Conservation (phyloP, 2,113 vertebrate species). For the Tachycineta bicolor region DNA sequence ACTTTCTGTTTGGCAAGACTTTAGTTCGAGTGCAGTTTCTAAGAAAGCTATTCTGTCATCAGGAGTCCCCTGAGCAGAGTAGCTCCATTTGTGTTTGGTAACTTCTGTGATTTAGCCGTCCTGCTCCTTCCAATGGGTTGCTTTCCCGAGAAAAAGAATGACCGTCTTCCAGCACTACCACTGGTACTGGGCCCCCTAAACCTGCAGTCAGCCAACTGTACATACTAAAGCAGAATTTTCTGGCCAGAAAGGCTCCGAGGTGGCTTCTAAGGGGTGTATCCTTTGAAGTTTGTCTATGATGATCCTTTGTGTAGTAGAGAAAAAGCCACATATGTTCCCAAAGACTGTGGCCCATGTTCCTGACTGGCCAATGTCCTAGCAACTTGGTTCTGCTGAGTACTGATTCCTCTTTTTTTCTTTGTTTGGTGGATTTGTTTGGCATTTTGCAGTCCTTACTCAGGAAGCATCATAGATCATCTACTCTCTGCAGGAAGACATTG, state of each 20-base stretch:
- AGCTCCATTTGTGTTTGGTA: neutral
- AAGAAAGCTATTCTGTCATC: neutral
- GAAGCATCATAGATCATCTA: conserved; percentile 45
- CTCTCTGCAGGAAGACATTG: conserved; percentile 24
- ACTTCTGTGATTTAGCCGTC: neutral
- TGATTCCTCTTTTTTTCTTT: neutral
- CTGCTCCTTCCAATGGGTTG: neutral
- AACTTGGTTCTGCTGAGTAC: neutral
- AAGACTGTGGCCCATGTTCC: neutral
- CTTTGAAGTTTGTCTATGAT: neutral
- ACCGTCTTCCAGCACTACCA: neutral
- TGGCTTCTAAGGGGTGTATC: neutral
- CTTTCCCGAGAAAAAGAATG: neutral
- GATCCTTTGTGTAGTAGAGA: neutral
- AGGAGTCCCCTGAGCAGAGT: neutral
- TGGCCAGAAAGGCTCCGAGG: neutral
- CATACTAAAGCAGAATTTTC: neutral
- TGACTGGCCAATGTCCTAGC: neutral
- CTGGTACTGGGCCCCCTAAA: neutral
- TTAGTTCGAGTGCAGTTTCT: neutral
- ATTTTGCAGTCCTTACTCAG: neutral
- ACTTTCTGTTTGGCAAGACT: conserved; percentile 5
- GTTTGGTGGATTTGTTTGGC: conserved; percentile 1
- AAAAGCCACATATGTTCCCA: neutral
- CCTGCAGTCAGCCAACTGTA: neutral